phyloP scores from a whole-genome alignment of 1,140 invertebrate species.

The Dendrolimus kikuchii region DNA sequence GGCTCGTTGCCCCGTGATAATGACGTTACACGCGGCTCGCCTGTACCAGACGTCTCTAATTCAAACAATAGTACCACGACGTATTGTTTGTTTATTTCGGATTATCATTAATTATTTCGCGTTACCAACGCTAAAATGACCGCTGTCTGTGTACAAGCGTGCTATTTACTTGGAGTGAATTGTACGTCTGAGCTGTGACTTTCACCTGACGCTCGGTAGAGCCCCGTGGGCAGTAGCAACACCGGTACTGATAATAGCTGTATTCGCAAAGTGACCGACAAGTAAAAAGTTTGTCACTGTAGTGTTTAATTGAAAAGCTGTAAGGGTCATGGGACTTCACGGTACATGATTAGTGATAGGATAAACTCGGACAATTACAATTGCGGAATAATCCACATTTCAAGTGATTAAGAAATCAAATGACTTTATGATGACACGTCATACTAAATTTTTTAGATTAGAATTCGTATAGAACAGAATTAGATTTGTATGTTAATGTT shows the following conservation, averaged over 20 bases:
- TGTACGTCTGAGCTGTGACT: slow-evolving; percentile 55
- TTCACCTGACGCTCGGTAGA: slow-evolving; percentile 50
- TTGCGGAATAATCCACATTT: no score
- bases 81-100: slow-evolving; percentile 53
- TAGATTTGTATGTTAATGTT: no score
- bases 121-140: slow-evolving; percentile 13
- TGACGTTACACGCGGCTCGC: slow-evolving; percentile 28
- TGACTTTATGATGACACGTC: no score
- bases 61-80: slow-evolving; percentile 16
- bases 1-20: slow-evolving; percentile 30
- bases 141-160: slow-evolving; percentile 23
- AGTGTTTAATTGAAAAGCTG: no score
- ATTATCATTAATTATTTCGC: slow-evolving; percentile 40
- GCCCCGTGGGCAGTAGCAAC: slow-evolving; percentile 49
- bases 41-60: slow-evolving; percentile 5
- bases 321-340: no score
- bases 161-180: slow-evolving; percentile 34
- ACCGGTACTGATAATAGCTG: slow-evolving; percentile 57
- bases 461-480: no score
- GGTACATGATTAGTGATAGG: no score
- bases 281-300: not conserved
- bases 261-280: slow-evolving; percentile 31
- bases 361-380: no score
- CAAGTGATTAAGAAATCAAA: no score
- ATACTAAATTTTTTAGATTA: no score